Base-by-base conservation (phyloP, 2,888 invertebrate genomes). In the Lepidochitona cinerea region DNA sequence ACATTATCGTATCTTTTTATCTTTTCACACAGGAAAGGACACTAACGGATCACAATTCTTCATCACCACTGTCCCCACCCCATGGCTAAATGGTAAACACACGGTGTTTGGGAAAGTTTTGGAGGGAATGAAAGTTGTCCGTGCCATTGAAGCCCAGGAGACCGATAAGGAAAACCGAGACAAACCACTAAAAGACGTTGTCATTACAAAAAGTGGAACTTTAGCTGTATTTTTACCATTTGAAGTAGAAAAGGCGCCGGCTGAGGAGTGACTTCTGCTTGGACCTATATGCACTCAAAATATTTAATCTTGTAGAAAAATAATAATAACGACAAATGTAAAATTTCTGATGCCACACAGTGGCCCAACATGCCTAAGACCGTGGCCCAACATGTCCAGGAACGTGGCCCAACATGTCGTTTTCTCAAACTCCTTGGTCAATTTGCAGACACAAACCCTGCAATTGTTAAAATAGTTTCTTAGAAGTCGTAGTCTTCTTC, bases 41-140 rank as follows among this genome's bases (percentile, higher is more conserved):
- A 95, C 97, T n/a, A 98, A 98, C 91, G 97, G 97, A 4, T 97
- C 96, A 82, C 98, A 98, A 91, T 98, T 98, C 91, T 95, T 97
- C 90, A 95, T 98, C 84, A 97, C 96, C n/a, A 95, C 95, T 0
- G 93, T 95, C 77, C 93, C 94, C 23, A 95, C 97, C 0, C 94
- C 95, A 0, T 97, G 97, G 97, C 91, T 98, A 78, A 95, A 98
- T 91, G 95, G 95, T 64, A 93, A 95, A 77, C 96, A 98, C 88
- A 95, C 96, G 0, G 94, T 96, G 26, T 95, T 97, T 90, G 97
- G 97, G 85, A 97, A 89, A 78, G 85, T 96, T 14, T 91, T 95
- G 53, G 93, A 95, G 77, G 97, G 97, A 7, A 94, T 96, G 92
- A 94, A 95, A 76, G 92, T 96, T 0, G 94, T 97, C 1, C 95